phyloP scores from a whole-genome alignment of 2,113 vertebrate genomes.

The Vidua macroura region DNA sequence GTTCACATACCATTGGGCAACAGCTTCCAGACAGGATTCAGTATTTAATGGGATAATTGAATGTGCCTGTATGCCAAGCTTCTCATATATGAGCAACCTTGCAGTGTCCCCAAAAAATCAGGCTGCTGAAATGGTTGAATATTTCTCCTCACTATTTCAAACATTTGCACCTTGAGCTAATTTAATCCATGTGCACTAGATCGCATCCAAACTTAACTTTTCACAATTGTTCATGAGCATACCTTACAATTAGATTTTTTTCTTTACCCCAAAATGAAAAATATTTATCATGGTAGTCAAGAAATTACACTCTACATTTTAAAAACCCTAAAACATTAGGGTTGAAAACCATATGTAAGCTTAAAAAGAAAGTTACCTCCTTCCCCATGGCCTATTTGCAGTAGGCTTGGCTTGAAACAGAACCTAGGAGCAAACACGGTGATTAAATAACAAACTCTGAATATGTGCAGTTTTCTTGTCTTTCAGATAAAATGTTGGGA shows the following conservation, averaged over 20 bases:
- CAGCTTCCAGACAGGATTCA: background rate
- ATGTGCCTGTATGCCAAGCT: background rate
- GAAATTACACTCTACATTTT: background rate
- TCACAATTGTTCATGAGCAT: background rate
- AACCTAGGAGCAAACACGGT: background rate
- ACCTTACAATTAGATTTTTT: background rate
- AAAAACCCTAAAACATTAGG: background rate
- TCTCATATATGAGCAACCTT: background rate
- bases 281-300: background rate
- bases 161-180: fast-evolving
- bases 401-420: background rate
- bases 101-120: background rate
- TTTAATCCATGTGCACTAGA: background rate
- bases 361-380: background rate
- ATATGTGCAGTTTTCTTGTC: background rate
- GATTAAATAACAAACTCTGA: background rate
- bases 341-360: background rate
- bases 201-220: background rate
- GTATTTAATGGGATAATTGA: background rate
- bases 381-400: background rate
- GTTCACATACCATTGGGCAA: background rate
- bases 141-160: background rate
- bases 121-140: background rate
- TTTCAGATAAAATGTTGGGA: background rate
- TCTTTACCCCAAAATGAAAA: background rate